Evolutionary conservation across 2,888 invertebrate species (phyloP), one percentile per base, ranked within the genome.

Genomic region (Sipha maydis): DNA sequence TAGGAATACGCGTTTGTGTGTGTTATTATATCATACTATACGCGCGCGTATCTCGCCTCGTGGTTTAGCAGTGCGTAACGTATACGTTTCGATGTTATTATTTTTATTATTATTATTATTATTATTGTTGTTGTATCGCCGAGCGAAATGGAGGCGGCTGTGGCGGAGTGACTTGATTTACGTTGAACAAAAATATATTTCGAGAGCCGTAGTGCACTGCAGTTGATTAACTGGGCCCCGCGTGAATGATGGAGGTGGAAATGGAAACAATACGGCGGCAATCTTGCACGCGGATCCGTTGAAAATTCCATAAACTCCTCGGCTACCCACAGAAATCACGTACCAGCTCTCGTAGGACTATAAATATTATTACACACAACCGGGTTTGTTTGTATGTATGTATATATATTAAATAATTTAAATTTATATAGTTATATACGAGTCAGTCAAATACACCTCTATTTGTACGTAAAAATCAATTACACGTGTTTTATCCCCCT

Each of bases 381-480:
- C 34, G 19, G 17, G 25, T 28, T 11, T n/a, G 11, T 71, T 48
- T 21, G 28, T 17, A 14, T 69, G 1, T 21, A 56, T 31, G 61
- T n/a, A 79, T 14, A 25, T 17, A 9, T 34, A 56, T 78, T 54
- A 21, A 25, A 48, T 48, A 48, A 48, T 48, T 48, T 48, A 48
- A 48, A 48, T 48, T 11, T 48, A 41, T 41, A 9, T 41, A 41
- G 9, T 41, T 0, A 41, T 9, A 41, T 41, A n/a, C 41, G 17
- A n/a, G 48, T 41, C 34, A 34, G 34, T 34, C 34, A 19, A n/a
- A 17, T 48, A 48, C 48, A 41, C 34, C 25, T 19, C 3, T 69
- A 69, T 71, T 31, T 31, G 5, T 71, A 38, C 73, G 76, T n/a
- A 48, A 75, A 83, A 83, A 83, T 83, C 83, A 61, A 83, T 83